These are phyloP conservation scores for Alloplasta piceator DNA, from an alignment of 2,888 invertebrate species.

Conservation along the genomic window DNA sequence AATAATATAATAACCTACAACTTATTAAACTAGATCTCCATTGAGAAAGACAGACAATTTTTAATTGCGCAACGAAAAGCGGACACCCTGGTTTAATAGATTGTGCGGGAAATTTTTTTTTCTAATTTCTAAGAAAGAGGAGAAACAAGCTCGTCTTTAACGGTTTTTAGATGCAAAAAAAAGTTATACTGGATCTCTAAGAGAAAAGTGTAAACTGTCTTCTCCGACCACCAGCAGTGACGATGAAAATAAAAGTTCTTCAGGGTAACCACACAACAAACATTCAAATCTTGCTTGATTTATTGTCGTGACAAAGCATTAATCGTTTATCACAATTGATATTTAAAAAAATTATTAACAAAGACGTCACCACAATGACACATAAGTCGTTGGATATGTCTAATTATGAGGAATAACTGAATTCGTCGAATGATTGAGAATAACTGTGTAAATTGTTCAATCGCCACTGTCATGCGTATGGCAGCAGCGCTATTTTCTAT, in stretches of 20 bases:
- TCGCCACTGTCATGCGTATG: too few relatives aligned
- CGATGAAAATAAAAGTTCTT: background rate
- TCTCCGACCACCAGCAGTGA: background rate
- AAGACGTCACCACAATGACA: too few relatives aligned
- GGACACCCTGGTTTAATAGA: background rate
- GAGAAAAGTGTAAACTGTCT: slow-evolving; percentile 1
- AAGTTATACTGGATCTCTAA: background rate
- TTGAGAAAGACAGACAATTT: slow-evolving; percentile 3
- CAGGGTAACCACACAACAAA: too few relatives aligned
- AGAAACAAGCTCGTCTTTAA: background rate
- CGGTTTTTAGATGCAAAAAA: background rate
- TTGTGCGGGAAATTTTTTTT: background rate
- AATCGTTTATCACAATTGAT: too few relatives aligned
- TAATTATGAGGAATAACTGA: too few relatives aligned
- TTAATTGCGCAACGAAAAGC: background rate
- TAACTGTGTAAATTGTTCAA: too few relatives aligned
- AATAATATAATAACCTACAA: background rate
- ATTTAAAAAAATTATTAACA: too few relatives aligned
- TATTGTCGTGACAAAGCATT: too few relatives aligned
- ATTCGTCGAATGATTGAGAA: too few relatives aligned
- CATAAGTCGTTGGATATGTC: too few relatives aligned
- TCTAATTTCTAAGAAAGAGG: background rate
- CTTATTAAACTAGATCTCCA: background rate
- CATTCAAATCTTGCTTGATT: too few relatives aligned
- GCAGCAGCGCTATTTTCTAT: too few relatives aligned